Evolutionary conservation across 2,113 vertebrate species (phyloP), one percentile per base, ranked within the genome.

Genomic region (Peromyscus polionotus): DNA sequence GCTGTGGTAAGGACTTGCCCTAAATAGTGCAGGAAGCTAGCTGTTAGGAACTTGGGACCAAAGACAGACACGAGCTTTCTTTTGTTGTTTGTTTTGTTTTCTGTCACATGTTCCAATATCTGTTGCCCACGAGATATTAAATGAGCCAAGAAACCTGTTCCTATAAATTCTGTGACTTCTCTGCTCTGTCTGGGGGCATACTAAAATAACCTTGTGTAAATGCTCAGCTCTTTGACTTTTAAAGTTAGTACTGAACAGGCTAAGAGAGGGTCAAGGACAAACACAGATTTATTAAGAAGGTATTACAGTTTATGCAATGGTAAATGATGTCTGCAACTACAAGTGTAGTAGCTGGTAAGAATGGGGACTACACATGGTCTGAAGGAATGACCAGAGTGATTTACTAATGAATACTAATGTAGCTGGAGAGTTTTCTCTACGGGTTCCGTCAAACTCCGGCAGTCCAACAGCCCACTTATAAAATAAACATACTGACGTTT

Each of bases 121-220:
- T 54, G 76, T 79, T 75, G 72, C 84, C 61, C 63, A 65, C 28
- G 31, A 72, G 48, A 36, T n/a, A 72, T 16, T 10, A 68, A 94
- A 89, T 51, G 36, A 95, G n/a, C 17, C 48, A 94, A 95, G 91
- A 92, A 73, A 54, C 3, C 20, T 84, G 81, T 96, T 89, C 26
- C 79, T 45, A 16, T 79, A 84, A 88, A 88, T 80, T 86, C 31
- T 72, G 13, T 59, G n/a, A n/a, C 61, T 39, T 85, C 85, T 19
- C 68, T 85, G 9, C 51, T 93, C 45, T 79, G 7, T 88, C 31
- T 48, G 31, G 42, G 48, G 42, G 31, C 26, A 33, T 79, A 54
- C 76, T 79, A 54, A 79, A 79, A 54, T 79, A 51, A 54, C 76
- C 45, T 54, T 20, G 48, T 54, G 16, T 10, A 28, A 51, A 33